Evolutionary conservation across 2,797 vertebrate genomes (phyloP), one percentile per base, ranked within the genome.

Genomic region (Myotis findleyi): DNA sequence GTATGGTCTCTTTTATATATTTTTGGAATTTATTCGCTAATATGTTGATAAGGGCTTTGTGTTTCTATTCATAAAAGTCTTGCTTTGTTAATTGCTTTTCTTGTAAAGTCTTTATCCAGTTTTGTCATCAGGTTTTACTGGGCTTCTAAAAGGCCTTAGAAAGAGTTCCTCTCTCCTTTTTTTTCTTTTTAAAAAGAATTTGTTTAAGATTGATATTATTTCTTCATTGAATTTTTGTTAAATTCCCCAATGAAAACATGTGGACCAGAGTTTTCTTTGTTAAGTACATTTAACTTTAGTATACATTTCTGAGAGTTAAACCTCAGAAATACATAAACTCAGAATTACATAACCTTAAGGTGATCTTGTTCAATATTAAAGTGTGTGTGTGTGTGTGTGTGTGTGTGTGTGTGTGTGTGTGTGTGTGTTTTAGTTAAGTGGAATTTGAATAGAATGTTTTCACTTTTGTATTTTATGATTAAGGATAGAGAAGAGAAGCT

Each of bases 291-390:
- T 53, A 53, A 53, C 49, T 55, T 53, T 36, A 55, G n/a, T 33
- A 25, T 36, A 55, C 51, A 36, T 55, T 55, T 77, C 51, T 55
- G 75, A 53, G 75, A 77, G 7, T 36, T 77, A 53, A 77, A 53
- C 51, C 75, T 77, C 20, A 53, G n/a, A 77, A 53, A 77, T 23
- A 77, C 75, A 33, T 53, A 53, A 53, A 51, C 12, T 36, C 49
- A 53, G 41, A 96, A 79, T 92, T 88, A 90, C 13, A 41, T 89
- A 95, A 88, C 27, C 62, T 85, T 86, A 87, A 7, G 71, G 33
- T 83, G 33, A 89, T 97, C 5, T 2, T 90, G 66, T 89, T 97
- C 36, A 62, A 2, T 97, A 53, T 94, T 96, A 75, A 97, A 96
- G 44, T 92, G 30, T 90, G 3, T 81, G 41, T 57, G 66, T 41